Evolutionary conservation across 1,140 invertebrate species (phyloP), one percentile per base, ranked within the genome.

Genomic region (Anadara kagoshimensis): DNA sequence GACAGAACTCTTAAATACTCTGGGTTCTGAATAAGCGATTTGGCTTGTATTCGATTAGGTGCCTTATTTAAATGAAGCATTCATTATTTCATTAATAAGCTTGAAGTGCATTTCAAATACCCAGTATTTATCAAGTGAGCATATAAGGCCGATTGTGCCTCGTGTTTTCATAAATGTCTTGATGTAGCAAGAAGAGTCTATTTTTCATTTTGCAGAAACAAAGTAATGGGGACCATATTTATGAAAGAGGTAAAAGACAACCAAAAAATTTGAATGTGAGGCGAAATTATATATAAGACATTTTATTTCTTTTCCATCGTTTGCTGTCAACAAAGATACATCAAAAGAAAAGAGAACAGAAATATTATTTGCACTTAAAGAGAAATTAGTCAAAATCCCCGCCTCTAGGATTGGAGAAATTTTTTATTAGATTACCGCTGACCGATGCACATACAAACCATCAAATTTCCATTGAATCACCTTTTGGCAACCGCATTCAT

Each of bases 361-460:
- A 16, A 57, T 26, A 57, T 8, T 24, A 7, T 24, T 8, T 57
- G 54, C 24, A 22, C 24, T 57, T 26, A 5, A 26, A 5, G 22
- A 57, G 24, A 16, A 57, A 26, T 57, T 57, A 26, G 54, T 26
- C 54, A 57, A 57, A 26, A 26, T 16, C 24, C 54, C 54, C 24
- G 29, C 54, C 24, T 26, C 54, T 26, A 16, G 8, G 29, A 63
- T 7, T n/a, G n/a, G n/a, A n/a, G 14, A 63, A 63, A 47, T 47
- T 63, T 63, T 47, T 47, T 44, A 44, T 63, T 10, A 43, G 5
- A 16, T 63, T 63, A 26, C 61, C 61, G 11, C n/a, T 63, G 22
- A 11, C 61, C 14, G 61, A 18, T 45, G 43, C 61, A 45, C 61
- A 63, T 47, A 63, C 61, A 18, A 63, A 63, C n/a, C 61, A 63